Evolutionary conservation across 2,888 invertebrate species (phyloP), one percentile per base, ranked within the genome.

Genomic region (Sarcophaga caerulescens): DNA sequence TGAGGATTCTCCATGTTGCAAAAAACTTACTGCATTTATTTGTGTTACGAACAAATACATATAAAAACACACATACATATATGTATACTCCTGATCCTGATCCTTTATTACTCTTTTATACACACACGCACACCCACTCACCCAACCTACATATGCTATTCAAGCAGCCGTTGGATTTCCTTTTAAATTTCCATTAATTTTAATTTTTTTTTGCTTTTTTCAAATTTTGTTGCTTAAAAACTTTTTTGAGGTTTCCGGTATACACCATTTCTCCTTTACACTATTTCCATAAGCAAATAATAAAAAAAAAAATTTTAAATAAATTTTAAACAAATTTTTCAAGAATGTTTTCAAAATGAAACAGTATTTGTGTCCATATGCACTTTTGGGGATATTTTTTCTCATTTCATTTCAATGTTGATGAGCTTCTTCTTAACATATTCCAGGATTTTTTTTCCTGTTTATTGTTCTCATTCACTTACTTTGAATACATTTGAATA

Each of bases 401-500:
- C 8, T 10, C 35, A 10, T 35, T 35, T 35, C 35, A 35, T 14
- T 52, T 52, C 52, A 52, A 52, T 52, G 14, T 12, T 52, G 52
- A 52, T 52, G 52, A 52, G 52, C 52, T 52, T 14, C 17, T 52
- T 12, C 17, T 52, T 17, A 12, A 14, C 52, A 52, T 12, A 14
- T 52, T 52, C 52, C 14, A 14, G 52, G 0, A 47, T 1, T 47
- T 14, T 47, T 47, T 47, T 47, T 14, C 2, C 14, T 47, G 12
- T 14, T 47, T 1, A 14, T 47, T 14, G 35, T 6, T 35, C 35
- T 35, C 35, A 35, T 35, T 14, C 57, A 12, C 23, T 25, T 63
- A 59, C 76, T 66, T 74, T 66, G 19, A 21, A 23, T 35, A 65
- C 12, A 60, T 23, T 14, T 52, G 57, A 57, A 63, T 44, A 76